Evolutionary conservation across 1,140 invertebrate species (phyloP).

Genomic region (Sminthurides bifidus): DNA sequence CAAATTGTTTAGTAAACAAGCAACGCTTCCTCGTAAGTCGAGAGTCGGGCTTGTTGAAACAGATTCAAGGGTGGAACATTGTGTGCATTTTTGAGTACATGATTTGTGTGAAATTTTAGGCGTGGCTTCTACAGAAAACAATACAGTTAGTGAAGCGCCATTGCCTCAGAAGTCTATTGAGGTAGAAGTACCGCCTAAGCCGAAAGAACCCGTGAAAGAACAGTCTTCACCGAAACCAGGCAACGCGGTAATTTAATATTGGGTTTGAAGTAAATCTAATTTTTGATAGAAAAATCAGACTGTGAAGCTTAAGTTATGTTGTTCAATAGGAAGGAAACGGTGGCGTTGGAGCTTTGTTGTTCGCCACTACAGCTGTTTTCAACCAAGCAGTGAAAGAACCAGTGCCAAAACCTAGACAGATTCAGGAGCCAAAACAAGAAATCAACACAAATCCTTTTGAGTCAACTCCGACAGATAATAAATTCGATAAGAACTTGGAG

Average conservation of each 20-base stretch:
- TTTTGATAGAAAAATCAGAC: background rate
- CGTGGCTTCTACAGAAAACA: no score
- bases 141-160: no score
- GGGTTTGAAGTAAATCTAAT: background rate
- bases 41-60: background rate
- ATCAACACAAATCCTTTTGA: background rate
- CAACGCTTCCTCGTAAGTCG: background rate
- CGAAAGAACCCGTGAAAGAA: no score
- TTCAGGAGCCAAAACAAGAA: background rate
- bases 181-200: no score
- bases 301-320: background rate
- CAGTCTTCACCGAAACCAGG: no score
- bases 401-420: conserved; percentile 17
- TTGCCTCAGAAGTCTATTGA: no score
- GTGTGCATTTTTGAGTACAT: no score
- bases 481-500: conserved; percentile 31
- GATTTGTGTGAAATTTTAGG: no score
- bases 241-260: background rate
- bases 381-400: conserved; percentile 10
- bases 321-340: background rate
- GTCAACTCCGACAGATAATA: background rate
- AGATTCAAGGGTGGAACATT: background rate
- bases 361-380: background rate
- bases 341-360: background rate
- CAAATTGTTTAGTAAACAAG: conserved; percentile 57